Conservation (phyloP, 2,113 vertebrate species). For the Progne subis region DNA sequence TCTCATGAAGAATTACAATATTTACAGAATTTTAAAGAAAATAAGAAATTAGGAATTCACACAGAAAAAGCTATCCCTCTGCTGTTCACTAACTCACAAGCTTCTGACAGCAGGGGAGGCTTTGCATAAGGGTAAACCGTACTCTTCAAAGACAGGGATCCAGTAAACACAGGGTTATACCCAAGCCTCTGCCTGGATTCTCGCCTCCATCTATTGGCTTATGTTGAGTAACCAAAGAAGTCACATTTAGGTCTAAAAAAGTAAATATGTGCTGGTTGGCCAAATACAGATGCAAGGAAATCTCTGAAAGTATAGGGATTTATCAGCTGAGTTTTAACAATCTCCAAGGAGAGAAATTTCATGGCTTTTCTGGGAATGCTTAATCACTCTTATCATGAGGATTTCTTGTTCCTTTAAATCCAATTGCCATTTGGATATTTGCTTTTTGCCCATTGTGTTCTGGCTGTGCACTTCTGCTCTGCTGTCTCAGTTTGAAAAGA, state of each 20-base stretch:
- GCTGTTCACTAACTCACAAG: neutral
- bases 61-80: neutral
- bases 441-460: neutral
- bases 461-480: neutral
- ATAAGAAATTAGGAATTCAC: neutral
- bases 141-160: neutral
- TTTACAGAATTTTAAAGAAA: neutral
- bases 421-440: neutral
- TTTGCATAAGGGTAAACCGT: rapidly evolving
- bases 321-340: neutral
- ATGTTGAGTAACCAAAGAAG: neutral
- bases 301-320: neutral
- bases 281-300: neutral
- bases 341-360: neutral
- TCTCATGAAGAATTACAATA: neutral
- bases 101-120: neutral
- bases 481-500: too few relatives aligned
- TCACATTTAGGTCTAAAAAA: neutral
- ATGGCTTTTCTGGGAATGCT: neutral
- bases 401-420: neutral
- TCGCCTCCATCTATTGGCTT: neutral
- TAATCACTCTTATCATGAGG: neutral
- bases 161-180: neutral
- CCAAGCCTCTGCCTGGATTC: neutral
- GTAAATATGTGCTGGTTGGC: neutral